Percentiles rank a stretch among this genome's conserved stretches.
phyloP scores from a whole-genome alignment of 2,888 invertebrate genomes.

The Cerastis rubricosa region DNA sequence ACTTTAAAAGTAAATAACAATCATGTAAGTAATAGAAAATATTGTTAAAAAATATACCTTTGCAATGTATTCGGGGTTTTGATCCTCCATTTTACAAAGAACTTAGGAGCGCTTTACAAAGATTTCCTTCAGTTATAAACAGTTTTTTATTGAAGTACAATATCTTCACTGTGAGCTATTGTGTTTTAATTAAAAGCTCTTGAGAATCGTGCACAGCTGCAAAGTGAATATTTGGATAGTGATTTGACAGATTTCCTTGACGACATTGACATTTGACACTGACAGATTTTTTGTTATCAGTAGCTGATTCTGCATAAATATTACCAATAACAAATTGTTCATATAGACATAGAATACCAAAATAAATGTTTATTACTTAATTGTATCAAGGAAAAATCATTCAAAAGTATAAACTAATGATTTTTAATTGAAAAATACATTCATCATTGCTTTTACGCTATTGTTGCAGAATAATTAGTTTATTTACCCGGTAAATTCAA shows the following conservation, averaged over 20 bases:
- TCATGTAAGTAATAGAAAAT: neutral
- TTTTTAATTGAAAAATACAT: neutral
- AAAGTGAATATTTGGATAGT: neutral
- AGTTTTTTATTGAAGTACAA: conserved; percentile 7
- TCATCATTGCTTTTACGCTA: neutral
- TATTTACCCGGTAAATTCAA: neutral
- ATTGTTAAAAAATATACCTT: conserved; percentile 54
- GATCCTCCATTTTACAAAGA: conserved; percentile 55
- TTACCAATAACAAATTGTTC: no score
- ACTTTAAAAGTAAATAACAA: neutral
- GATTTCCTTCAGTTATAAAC: neutral
- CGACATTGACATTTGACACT: conserved; percentile 17
- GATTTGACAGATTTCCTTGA: neutral
- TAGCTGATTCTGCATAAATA: neutral
- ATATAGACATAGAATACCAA: neutral
- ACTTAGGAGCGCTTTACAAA: neutral
- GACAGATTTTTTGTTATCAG: neutral
- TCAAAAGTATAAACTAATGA: neutral
- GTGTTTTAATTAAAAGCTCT: conserved; percentile 14
- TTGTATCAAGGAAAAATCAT: neutral
- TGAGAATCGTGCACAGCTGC: neutral
- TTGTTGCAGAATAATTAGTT: conserved; percentile 6
- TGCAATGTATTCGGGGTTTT: conserved; percentile 54
- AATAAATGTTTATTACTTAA: no score
- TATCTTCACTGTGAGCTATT: conserved; percentile 19